Conservation (phyloP, 2,113 vertebrate species). For the Tonatia bakeri region DNA sequence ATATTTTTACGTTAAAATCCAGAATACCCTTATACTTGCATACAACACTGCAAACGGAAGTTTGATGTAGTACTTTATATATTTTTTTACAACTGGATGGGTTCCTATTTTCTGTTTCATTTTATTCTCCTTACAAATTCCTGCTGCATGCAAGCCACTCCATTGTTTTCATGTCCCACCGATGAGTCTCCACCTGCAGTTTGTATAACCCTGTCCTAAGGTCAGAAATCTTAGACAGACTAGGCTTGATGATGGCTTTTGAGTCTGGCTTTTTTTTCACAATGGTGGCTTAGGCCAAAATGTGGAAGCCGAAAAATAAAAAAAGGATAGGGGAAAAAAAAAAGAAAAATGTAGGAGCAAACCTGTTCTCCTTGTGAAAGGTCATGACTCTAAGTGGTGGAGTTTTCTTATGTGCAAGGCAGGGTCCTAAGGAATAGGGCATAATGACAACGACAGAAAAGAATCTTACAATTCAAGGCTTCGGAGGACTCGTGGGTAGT, state of each 20-base stretch:
- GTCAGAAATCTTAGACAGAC: neutral
- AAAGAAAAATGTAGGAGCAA: neutral
- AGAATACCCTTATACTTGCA: neutral
- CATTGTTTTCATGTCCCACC: neutral
- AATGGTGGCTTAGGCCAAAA: neutral
- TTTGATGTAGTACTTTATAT: neutral
- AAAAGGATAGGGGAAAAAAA: too few species aligned
- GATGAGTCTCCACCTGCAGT: neutral
- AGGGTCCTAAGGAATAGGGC: too few species aligned
- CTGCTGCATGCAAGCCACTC: neutral
- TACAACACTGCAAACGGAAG: neutral
- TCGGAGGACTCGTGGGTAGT: too few species aligned
- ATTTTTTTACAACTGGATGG: neutral
- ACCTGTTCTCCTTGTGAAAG: neutral
- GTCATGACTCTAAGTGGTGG: neutral
- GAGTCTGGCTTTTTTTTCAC: neutral
- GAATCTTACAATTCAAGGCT: too few species aligned
- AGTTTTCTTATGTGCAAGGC: too few species aligned
- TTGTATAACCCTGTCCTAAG: neutral
- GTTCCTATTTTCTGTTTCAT: neutral
- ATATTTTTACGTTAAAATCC: neutral
- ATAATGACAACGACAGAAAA: too few species aligned
- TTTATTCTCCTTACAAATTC: neutral
- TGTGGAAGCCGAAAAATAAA: neutral
- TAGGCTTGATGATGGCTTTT: neutral